A percentile compares a stretch with the other conserved stretches of the same genome.
Evolutionary conservation across 1,140 invertebrate species (phyloP).

Genomic region (Nasonia longicornis): DNA sequence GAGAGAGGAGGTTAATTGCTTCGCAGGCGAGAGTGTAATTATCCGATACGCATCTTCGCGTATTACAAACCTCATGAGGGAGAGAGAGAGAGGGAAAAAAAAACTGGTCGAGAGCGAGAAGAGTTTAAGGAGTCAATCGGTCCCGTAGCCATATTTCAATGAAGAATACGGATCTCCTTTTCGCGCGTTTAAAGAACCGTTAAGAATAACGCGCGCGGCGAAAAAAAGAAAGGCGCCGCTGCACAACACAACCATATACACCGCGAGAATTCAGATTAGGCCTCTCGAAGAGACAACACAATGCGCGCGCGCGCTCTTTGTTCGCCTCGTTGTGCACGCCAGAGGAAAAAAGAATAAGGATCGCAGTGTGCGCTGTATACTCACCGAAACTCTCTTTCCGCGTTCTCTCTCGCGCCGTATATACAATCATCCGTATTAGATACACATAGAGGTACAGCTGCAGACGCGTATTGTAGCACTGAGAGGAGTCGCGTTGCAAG

Average conservation of each 20-base stretch:
- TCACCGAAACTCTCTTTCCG: neutral
- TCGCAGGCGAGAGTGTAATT: constrained; percentile 29
- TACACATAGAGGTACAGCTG: neutral
- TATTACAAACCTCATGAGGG: neutral
- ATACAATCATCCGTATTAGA: neutral
- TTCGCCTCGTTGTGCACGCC: neutral
- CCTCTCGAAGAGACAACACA: neutral
- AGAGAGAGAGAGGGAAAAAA: too few species aligned
- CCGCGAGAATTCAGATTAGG: neutral
- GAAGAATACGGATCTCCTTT: neutral
- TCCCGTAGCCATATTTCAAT: neutral
- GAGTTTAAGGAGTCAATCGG: neutral
- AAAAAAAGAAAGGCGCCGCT: neutral
- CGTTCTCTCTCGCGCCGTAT: neutral
- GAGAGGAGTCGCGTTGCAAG: constrained; percentile 7
- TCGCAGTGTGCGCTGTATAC: neutral
- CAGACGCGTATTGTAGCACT: neutral
- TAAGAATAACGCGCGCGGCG: neutral
- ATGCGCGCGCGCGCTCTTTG: neutral
- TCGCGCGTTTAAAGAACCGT: neutral
- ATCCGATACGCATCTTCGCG: constrained; percentile 28
- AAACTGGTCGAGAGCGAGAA: neutral
- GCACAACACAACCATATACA: neutral
- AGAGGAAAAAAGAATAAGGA: neutral
- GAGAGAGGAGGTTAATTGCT: constrained; percentile 21